Base-by-base conservation (phyloP, 2,888 invertebrate species). In the Octonoba sinensis region DNA sequence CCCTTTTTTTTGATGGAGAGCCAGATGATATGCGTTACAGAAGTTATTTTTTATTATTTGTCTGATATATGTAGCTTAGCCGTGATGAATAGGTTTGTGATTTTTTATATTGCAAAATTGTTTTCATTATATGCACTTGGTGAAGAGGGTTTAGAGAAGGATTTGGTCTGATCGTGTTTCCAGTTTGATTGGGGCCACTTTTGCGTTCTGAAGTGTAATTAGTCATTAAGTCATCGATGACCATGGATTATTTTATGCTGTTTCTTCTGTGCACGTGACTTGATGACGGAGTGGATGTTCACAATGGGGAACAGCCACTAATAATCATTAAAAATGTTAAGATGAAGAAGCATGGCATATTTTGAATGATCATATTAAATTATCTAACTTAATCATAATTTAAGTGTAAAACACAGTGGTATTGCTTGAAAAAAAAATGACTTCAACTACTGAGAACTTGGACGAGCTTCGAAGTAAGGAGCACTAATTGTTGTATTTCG, bases 171-270 rank as follows among this genome's bases (percentile, higher is more conserved):
- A 79, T 79, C 79, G 72, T 79, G 79, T 79, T 79, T 79, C 79
- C 67, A 73, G 51, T 79, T 73, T 79, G 79, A 79, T 64, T 60
- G 54, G 70, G 66, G 59, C 46, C 49, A 44, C 66, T 71, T 79
- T 73, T 62, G 59, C 72, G 47, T 78, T 59, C 59, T 79, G 79
- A 79, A 72, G 79, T 73, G 79, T 72, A 79, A 79, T 79, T 79
- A 79, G 73, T 79, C 79, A 73, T 67, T 79, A 79, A 69, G 67
- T 79, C 67, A 69, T 79, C 79, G 79, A 79, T 73, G 79, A 73
- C 46, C 56, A 57, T 27, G 66, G 67, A 79, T 79, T 73, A 60
- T 73, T 79, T 66, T 60, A 46, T 51, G 70, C 49, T 60, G 62
- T 59, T 71, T 71, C 59, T 47, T 49, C n/a, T 51, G 20, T n/a